These are phyloP conservation scores for Epizoanthus illoricatus DNA, from an alignment of 92 coral and sea anemone species.

Conservation along the genomic window DNA sequence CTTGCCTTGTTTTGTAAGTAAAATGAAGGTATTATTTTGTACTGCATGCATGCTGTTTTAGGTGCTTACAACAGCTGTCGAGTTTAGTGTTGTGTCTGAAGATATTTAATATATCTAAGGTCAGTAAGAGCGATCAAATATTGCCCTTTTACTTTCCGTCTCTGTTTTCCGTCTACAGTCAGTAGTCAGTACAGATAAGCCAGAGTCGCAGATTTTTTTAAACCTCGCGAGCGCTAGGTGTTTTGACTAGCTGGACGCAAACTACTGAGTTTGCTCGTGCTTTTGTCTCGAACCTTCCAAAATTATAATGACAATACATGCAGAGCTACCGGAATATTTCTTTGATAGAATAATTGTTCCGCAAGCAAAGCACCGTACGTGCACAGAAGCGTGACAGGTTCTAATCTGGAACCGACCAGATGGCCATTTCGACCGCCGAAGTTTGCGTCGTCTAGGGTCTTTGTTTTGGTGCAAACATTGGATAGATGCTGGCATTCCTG, in stretches of 20 bases:
- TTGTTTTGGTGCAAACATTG: not conserved
- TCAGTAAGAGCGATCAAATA: no score
- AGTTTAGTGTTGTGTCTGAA: no score
- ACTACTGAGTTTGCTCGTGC: constrained; percentile 8
- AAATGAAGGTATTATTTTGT: no score
- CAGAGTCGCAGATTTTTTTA: no score
- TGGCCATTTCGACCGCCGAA: not conserved
- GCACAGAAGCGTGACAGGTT: not conserved
- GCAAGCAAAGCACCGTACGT: not conserved
- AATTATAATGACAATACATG: constrained; percentile 21
- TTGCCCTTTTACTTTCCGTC: no score
- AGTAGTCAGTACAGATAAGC: no score
- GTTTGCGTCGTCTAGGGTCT: not conserved
- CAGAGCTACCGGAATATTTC: not conserved
- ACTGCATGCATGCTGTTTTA: no score
- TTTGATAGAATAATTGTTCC: not conserved
- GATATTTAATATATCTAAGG: no score
- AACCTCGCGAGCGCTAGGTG: not conserved
- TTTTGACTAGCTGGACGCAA: constrained; percentile 14
- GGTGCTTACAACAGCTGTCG: no score
- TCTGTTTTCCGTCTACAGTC: no score
- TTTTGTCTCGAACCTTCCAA: constrained; percentile 40
- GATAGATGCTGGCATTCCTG: not conserved
- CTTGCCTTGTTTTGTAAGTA: no score
- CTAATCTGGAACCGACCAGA: not conserved